phyloP scores from a whole-genome alignment of 2,797 vertebrate genomes.

The Trachops cirrhosus region DNA sequence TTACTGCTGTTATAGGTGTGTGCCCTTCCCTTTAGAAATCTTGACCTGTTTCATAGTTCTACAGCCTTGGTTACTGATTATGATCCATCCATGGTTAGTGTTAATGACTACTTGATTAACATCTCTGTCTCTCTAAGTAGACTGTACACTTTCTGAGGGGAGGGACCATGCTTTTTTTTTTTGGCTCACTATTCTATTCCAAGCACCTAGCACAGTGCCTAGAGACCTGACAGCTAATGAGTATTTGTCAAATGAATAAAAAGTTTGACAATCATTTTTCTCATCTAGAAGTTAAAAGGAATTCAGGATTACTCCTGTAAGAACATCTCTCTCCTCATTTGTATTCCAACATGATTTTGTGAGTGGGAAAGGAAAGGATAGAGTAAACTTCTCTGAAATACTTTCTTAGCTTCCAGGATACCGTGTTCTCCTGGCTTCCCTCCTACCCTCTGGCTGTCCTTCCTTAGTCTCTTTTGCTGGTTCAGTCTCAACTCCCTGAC shows the following conservation, averaged over 20 bases:
- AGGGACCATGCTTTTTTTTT: neutral
- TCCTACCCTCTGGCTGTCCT: neutral
- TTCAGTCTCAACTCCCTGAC: neutral
- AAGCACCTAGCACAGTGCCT: neutral
- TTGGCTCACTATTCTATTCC: neutral
- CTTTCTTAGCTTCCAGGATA: neutral
- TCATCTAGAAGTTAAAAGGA: neutral
- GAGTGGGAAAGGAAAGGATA: neutral
- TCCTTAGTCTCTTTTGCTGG: neutral
- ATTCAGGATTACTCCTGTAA: neutral
- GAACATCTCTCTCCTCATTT: neutral
- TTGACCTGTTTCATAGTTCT: neutral
- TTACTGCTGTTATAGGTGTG: neutral
- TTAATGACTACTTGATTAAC: neutral
- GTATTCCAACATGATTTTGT: neutral
- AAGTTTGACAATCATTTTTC: neutral
- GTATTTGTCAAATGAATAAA: neutral
- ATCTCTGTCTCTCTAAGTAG: neutral
- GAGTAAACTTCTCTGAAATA: neutral
- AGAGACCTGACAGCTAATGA: neutral
- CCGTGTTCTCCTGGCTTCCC: neutral
- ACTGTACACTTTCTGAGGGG: neutral
- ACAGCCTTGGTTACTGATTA: neutral
- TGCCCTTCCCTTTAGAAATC: neutral
- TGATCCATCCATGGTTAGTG: neutral